phyloP scores from a whole-genome alignment of 2,797 vertebrate genomes.

The Danio kyathit region DNA sequence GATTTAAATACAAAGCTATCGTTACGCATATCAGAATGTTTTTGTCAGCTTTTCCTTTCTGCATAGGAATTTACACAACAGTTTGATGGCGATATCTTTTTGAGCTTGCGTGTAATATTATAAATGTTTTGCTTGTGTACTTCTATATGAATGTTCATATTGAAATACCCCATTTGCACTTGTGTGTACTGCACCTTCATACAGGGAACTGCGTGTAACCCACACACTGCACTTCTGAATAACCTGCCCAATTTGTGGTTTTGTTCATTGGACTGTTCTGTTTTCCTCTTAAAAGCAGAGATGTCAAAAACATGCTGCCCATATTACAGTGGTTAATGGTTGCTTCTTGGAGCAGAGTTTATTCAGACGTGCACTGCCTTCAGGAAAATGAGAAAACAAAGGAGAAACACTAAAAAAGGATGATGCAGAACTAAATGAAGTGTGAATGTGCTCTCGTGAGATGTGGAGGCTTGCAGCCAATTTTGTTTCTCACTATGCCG shows the following conservation, averaged over 20 bases:
- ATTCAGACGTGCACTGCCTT: constrained; percentile 77
- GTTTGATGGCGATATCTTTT: constrained; percentile 63
- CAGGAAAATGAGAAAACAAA: constrained; percentile 55
- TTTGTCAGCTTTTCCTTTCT: constrained; percentile 74
- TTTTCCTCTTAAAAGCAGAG: constrained; percentile 28
- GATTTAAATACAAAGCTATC: constrained; percentile 25
- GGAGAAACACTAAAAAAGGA: constrained; percentile 44
- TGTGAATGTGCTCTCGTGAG: constrained; percentile 45
- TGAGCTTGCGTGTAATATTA: constrained; percentile 69
- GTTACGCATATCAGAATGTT: constrained; percentile 41
- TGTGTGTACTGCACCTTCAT: constrained; percentile 47
- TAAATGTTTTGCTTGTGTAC: constrained; percentile 65
- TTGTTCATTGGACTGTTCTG: constrained; percentile 24
- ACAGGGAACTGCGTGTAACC: background rate
- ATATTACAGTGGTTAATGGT: constrained; percentile 20
- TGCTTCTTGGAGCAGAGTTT: constrained; percentile 58
- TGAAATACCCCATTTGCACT: constrained; percentile 59
- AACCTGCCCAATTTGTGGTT: constrained; percentile 54
- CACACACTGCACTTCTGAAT: constrained; percentile 75
- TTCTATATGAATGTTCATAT: constrained; percentile 54
- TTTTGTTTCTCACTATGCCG: constrained; percentile 63
- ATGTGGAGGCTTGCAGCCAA: constrained; percentile 35
- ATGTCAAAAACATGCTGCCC: constrained; percentile 15
- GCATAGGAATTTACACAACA: constrained; percentile 65
- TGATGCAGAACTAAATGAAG: constrained; percentile 37